Conservation (phyloP, 23 tunicate species). For the Phallusia fumigata region DNA sequence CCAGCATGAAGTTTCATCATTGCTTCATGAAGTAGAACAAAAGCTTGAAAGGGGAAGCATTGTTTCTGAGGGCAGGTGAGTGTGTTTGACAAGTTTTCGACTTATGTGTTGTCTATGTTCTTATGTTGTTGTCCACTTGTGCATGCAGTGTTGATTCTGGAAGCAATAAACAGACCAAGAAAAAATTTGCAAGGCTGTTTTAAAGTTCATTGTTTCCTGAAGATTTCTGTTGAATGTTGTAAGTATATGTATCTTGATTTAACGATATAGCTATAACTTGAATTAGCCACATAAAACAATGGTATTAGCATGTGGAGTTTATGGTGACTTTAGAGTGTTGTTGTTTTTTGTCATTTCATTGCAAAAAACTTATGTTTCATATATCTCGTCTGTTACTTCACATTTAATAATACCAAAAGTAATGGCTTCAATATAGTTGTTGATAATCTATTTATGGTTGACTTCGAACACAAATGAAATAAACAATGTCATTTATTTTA, state of each 20-base stretch:
- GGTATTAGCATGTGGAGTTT: too few relatives aligned
- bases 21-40: constrained; percentile 57
- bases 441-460: too few relatives aligned
- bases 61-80: constrained; percentile 39
- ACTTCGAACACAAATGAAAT: too few relatives aligned
- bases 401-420: too few relatives aligned
- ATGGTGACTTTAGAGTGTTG: too few relatives aligned
- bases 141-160: constrained; percentile 6
- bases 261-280: neutral
- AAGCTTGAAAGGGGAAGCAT: constrained; percentile 59
- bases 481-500: too few relatives aligned
- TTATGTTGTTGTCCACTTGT: neutral
- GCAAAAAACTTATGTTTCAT: too few relatives aligned
- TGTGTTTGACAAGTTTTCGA: neutral
- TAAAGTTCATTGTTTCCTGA: neutral
- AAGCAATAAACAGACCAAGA: neutral
- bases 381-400: too few relatives aligned
- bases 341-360: too few relatives aligned
- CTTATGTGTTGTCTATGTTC: neutral
- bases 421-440: too few relatives aligned
- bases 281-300: too few relatives aligned
- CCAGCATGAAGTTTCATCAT: constrained; percentile 29
- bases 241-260: neutral
- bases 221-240: neutral
- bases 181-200: neutral